phyloP scores from a whole-genome alignment of 1,140 invertebrate genomes.

The Eriosoma lanigerum region DNA sequence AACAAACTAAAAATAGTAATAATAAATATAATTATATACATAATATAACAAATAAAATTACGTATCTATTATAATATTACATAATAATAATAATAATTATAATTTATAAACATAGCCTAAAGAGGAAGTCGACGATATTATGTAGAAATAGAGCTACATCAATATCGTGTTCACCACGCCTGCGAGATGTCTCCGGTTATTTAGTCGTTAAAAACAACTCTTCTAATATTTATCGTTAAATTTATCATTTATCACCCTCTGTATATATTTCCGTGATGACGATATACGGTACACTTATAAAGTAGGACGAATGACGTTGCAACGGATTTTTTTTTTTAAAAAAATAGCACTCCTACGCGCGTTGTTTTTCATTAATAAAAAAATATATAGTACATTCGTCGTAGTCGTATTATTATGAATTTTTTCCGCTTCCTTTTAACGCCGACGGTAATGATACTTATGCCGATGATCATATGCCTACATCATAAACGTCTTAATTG shows the following conservation, averaged over 20 bases:
- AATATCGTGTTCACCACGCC: no score
- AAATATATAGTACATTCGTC: neutral
- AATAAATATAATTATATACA: no score
- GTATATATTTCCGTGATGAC: neutral
- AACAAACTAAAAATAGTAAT: no score
- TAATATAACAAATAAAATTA: no score
- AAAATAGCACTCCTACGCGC: slow-evolving; percentile 10
- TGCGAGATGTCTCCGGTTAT: no score
- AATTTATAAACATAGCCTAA: no score
- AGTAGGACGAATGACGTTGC: slow-evolving; percentile 14
- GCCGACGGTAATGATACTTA: neutral
- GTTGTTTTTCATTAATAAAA: slow-evolving; percentile 32
- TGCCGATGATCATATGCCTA: no score
- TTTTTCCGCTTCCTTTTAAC: slow-evolving; percentile 20
- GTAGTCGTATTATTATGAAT: neutral
- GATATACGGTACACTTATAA: neutral
- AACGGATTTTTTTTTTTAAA: slow-evolving; percentile 10
- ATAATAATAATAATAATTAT: no score
- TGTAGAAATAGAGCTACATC: no score
- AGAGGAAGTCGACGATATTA: no score
- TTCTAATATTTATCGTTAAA: neutral
- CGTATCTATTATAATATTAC: no score
- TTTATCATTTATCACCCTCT: neutral
- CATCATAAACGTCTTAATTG: slow-evolving; percentile 24
- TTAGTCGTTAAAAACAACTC: neutral